phyloP scores from a whole-genome alignment of 2,797 vertebrate species.

The Sarcophilus harrisii region DNA sequence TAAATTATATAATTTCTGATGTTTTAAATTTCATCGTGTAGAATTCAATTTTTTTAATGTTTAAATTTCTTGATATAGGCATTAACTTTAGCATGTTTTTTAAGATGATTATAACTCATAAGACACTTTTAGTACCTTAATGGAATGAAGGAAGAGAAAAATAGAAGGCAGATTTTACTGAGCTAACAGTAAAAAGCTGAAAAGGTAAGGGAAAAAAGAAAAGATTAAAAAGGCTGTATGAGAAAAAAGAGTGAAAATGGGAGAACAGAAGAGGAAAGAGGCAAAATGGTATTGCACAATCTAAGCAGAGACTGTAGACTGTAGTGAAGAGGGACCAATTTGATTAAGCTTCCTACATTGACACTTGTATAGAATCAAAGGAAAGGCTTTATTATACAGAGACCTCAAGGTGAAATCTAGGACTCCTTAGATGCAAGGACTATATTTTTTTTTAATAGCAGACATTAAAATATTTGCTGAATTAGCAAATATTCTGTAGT shows the following conservation, averaged over 20 bases:
- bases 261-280: not conserved
- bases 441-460: conserved; percentile 9
- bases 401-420: not conserved
- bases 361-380: not conserved
- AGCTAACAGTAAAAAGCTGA: not conserved
- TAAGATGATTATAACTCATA: not conserved
- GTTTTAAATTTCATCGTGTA: not conserved
- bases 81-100: not conserved
- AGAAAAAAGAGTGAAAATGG: not conserved
- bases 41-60: not conserved
- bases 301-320: not conserved
- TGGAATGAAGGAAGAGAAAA: not conserved
- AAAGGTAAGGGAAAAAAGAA: not conserved
- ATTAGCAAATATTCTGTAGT: conserved; percentile 5
- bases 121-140: not conserved
- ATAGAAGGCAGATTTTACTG: not conserved
- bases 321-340: not conserved
- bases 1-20: not conserved
- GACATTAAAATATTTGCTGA: conserved; percentile 27
- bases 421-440: not conserved
- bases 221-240: not conserved
- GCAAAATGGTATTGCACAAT: not conserved
- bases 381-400: not conserved
- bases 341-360: not conserved
- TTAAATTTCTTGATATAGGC: not conserved